A percentile compares a stretch with the other conserved stretches of the same genome.
These are phyloP conservation scores for Meteorus colon DNA, from an alignment of 2,888 invertebrate genomes.

Conservation along the genomic window DNA sequence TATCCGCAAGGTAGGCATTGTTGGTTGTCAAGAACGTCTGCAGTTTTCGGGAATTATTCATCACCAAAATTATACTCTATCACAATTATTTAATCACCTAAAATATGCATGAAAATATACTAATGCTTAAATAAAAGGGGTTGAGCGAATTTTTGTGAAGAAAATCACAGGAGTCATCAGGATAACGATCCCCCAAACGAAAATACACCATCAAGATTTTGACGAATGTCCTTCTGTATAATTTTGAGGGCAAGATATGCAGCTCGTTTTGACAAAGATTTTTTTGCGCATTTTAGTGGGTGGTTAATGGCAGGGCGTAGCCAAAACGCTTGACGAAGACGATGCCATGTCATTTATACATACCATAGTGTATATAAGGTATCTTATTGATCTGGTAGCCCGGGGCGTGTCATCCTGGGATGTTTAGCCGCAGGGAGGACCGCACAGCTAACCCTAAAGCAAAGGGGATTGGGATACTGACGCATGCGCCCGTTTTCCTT, in stretches of 20 bases:
- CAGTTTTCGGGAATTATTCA: no score
- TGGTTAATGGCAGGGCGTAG: slow-evolving; percentile 64
- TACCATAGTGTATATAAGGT: slow-evolving; percentile 60
- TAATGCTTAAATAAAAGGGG: no score
- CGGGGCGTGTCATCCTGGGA: slow-evolving; percentile 73
- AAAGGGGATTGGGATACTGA: slow-evolving; percentile 62
- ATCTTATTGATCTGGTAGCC: slow-evolving; percentile 74
- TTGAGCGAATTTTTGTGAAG: no score
- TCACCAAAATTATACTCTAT: no score
- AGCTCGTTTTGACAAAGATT: background rate
- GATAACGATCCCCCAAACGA: no score
- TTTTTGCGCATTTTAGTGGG: slow-evolving; percentile 39
- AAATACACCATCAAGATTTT: no score
- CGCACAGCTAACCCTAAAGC: slow-evolving; percentile 71
- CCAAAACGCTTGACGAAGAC: slow-evolving; percentile 61
- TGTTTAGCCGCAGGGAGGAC: slow-evolving; percentile 73
- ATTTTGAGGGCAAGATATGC: background rate
- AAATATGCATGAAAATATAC: no score
- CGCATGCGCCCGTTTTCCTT: slow-evolving; percentile 66
- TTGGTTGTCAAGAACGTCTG: no score
- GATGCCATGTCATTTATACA: slow-evolving; percentile 36
- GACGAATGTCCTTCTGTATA: background rate
- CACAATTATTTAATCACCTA: no score
- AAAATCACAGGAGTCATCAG: no score
- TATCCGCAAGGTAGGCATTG: no score